Evolutionary conservation across 2,113 vertebrate genomes (phyloP).

Genomic region (Daubentonia madagascariensis): DNA sequence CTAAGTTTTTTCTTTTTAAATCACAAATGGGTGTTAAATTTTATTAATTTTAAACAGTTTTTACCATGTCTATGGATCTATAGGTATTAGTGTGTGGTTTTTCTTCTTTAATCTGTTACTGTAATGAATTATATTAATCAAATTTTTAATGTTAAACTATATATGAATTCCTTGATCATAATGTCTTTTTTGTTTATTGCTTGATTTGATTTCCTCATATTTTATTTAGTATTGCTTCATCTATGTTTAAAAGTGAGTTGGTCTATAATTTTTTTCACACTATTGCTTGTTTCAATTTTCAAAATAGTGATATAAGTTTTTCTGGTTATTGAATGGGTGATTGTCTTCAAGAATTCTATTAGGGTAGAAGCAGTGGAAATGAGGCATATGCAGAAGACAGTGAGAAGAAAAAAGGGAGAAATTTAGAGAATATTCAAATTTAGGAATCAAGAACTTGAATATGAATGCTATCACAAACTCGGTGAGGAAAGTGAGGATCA

Average conservation of each 20-base stretch:
- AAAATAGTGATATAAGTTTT: not conserved
- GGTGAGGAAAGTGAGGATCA: not conserved
- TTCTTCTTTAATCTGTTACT: not conserved
- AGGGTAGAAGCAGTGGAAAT: not conserved
- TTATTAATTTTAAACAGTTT: constrained; percentile 9
- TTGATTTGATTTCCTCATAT: not conserved
- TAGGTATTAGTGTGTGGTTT: not conserved
- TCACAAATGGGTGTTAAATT: not conserved
- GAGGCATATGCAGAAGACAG: not conserved
- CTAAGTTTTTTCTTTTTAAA: not conserved
- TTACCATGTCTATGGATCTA: not conserved
- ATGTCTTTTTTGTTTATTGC: not conserved
- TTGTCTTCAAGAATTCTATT: not conserved
- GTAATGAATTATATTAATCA: not conserved
- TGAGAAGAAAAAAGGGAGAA: not conserved
- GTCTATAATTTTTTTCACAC: not conserved
- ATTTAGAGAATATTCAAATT: not conserved
- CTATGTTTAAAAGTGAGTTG: not conserved
- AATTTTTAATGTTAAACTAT: not conserved
- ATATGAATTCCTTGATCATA: not conserved
- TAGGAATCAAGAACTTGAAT: not conserved
- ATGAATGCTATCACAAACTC: not conserved
- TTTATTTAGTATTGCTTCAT: not conserved
- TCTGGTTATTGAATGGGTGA: not conserved
- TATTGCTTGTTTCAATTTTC: not conserved